Percentiles rank a stretch among this genome's conserved stretches.
Conservation (phyloP, 1,140 invertebrate genomes). For the Rhyacophila brunnea region DNA sequence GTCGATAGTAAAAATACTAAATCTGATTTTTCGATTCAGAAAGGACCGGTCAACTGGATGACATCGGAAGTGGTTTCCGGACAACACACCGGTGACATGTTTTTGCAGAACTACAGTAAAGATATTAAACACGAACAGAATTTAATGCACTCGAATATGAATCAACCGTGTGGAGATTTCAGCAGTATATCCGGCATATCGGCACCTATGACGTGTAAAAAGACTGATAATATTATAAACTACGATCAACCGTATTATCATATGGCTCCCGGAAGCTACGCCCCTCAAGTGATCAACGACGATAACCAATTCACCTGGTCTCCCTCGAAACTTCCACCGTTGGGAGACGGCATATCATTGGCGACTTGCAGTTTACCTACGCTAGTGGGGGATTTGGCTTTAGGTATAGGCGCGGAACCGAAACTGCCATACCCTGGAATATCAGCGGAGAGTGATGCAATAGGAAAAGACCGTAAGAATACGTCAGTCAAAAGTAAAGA, state of each 20-base stretch:
- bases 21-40: constrained; percentile 29
- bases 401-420: constrained; percentile 45
- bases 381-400: constrained; percentile 58
- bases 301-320: constrained; percentile 61
- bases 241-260: constrained; percentile 28
- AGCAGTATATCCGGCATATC: constrained; percentile 6
- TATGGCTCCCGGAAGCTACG: constrained; percentile 22
- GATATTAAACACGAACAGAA: constrained; percentile 21
- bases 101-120: constrained; percentile 12
- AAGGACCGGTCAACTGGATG: constrained; percentile 64
- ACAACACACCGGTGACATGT: constrained; percentile 19
- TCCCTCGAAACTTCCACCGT: constrained; percentile 54
- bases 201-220: constrained; percentile 8
- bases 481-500: constrained; percentile 1
- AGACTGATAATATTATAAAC: no score
- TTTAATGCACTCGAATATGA: background rate
- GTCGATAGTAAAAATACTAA: constrained; percentile 32
- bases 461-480: constrained; percentile 10
- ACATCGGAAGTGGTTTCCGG: constrained; percentile 52
- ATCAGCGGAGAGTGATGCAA: constrained; percentile 34
- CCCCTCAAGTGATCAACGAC: constrained; percentile 37
- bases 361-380: constrained; percentile 57
- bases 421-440: constrained; percentile 36
- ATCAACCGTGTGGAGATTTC: background rate
- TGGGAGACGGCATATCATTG: constrained; percentile 44